phyloP scores from a whole-genome alignment of 2,113 vertebrate genomes.

The Lipotes vexillifer region DNA sequence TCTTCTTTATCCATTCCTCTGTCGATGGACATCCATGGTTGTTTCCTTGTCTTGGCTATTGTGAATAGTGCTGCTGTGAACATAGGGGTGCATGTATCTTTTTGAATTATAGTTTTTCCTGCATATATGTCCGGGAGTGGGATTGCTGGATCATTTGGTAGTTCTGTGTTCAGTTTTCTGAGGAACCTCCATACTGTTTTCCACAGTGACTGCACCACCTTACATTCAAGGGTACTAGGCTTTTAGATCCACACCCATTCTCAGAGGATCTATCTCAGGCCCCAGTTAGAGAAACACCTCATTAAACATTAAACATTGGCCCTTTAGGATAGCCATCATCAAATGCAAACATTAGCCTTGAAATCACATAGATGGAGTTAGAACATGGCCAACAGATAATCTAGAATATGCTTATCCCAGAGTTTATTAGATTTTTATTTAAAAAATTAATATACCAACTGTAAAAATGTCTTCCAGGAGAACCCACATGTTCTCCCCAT shows the following conservation, averaged over 20 bases:
- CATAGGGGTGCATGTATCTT: rapidly evolving
- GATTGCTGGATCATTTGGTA: background rate
- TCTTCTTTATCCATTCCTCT: background rate
- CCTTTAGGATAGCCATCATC: rapidly evolving
- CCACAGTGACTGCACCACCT: background rate
- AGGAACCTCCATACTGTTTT: background rate
- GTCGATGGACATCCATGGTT: background rate
- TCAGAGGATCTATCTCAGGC: rapidly evolving
- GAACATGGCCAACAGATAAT: background rate
- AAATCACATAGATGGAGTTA: background rate
- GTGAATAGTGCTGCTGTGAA: background rate
- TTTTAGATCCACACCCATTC: background rate
- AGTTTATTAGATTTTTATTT: background rate
- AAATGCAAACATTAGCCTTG: background rate
- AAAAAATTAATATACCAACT: background rate
- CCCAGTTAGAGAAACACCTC: background rate
- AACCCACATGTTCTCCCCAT: background rate
- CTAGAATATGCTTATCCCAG: too few relatives aligned
- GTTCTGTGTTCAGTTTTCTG: background rate
- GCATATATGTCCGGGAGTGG: background rate
- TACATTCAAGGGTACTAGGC: background rate
- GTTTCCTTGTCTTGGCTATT: background rate
- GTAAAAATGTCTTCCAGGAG: background rate
- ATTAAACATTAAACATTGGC: rapidly evolving
- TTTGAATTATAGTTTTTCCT: background rate